Conservation (phyloP, 2,888 invertebrate genomes). For the Aporophyla lueneburgensis region DNA sequence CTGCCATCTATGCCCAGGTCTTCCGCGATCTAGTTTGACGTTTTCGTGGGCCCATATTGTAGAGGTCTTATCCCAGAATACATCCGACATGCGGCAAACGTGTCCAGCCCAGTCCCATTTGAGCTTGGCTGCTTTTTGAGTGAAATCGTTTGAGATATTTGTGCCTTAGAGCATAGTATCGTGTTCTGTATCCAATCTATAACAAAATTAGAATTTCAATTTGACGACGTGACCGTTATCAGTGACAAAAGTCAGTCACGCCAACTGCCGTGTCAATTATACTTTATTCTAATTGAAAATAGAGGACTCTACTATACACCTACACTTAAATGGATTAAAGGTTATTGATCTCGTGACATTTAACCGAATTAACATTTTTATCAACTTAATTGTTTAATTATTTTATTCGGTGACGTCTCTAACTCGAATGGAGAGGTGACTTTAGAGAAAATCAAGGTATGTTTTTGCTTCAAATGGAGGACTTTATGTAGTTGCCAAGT, state of each 20-base stretch:
- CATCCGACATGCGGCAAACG: too few species aligned
- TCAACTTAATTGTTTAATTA: slow-evolving; percentile 8
- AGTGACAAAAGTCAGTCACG: slow-evolving; percentile 79
- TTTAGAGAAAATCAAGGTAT: too few species aligned
- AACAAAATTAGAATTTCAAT: slow-evolving; percentile 43
- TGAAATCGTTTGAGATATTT: too few species aligned
- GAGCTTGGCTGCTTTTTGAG: too few species aligned
- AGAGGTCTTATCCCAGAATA: too few species aligned
- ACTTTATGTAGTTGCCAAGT: not conserved
- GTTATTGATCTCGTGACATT: slow-evolving; percentile 55
- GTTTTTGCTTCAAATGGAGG: not conserved
- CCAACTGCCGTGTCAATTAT: slow-evolving; percentile 83
- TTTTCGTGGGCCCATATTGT: too few species aligned
- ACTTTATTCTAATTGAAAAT: slow-evolving; percentile 82
- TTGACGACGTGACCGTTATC: slow-evolving; percentile 61
- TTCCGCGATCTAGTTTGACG: too few species aligned
- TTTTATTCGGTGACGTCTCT: not conserved
- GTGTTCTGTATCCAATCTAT: slow-evolving; percentile 8
- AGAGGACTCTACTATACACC: slow-evolving; percentile 71
- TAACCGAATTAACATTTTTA: slow-evolving; percentile 30
- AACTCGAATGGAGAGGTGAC: not conserved
- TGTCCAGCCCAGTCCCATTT: too few species aligned
- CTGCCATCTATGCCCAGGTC: too few species aligned
- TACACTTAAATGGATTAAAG: slow-evolving; percentile 77
- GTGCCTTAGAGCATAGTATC: too few species aligned